Base-by-base conservation (phyloP, 1,140 invertebrate species). In the Acromyrmex charruanus region DNA sequence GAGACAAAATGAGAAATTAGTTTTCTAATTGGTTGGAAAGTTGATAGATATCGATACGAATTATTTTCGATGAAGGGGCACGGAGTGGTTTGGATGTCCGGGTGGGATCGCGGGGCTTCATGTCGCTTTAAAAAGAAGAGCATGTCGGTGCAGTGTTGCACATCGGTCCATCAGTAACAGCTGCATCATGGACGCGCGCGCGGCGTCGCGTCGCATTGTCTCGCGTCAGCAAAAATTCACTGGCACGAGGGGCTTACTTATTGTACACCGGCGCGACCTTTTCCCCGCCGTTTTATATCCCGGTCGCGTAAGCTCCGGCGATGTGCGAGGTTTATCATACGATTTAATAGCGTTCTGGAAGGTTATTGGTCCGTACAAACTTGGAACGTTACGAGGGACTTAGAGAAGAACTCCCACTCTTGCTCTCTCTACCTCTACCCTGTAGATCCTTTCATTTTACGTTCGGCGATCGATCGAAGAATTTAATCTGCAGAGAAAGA, bases 401-500 rank as follows among this genome's bases (percentile, higher is more conserved):
- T 59, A 61, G 85, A 69, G 65, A 53, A 72, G 31, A 75, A 77
- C 63, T 21, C 49, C 25, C 77, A 53, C 63, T 53, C 25, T 21
- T 44, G 39, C 61, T 58, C 75, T 58, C 28, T 77, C 25, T 68
- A 66, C 55, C 84, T 87, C 25, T 55, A 14, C 53, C 1, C 39
- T 87, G 25, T 61, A 77, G 63, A 49, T 66, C 66, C 61, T 80
- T 82, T 77, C 88, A 86, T 89, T 90, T 88, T 81, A 49, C 86
- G 88, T 68, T 77, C 55, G 53, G 77, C 80, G 88, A 89, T 90
- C 89, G 86, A 90, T 90, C 89, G 88, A 88, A 77, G 75, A 89
- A 90, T 90, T 90, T 90, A 90, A 90, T 90, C 89, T 90, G 88
- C 86, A 66, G 75, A 89, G 82, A 87, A 82, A 77, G 88, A 89